A percentile compares a stretch with the other conserved stretches of the same genome.
These are phyloP conservation scores for Litoditis marina DNA, from an alignment of 2,888 invertebrate species.

Conservation along the genomic window DNA sequence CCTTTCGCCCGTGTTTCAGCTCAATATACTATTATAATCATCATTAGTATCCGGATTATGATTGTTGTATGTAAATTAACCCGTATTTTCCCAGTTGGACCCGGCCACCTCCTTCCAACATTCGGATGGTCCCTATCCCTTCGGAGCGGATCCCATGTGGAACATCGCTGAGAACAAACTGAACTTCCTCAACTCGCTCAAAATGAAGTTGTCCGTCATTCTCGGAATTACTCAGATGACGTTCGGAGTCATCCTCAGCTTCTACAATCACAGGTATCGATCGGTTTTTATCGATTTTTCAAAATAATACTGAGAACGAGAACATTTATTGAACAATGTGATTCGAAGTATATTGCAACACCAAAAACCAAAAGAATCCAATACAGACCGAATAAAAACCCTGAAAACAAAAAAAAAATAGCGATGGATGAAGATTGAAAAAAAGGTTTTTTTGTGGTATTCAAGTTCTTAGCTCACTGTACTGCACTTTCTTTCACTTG, in stretches of 20 bases:
- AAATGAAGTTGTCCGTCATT: conserved; percentile 62
- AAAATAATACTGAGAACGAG: too few relatives aligned
- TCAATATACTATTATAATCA: too few relatives aligned
- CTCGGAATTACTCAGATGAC: conserved; percentile 59
- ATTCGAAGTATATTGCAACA: too few relatives aligned
- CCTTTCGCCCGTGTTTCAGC: too few relatives aligned
- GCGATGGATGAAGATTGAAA: neutral
- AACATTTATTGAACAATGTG: too few relatives aligned
- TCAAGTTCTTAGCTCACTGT: too few relatives aligned
- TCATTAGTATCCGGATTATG: neutral
- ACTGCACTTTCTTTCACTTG: too few relatives aligned
- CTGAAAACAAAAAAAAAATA: neutral
- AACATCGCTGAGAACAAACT: conserved; percentile 61
- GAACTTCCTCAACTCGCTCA: conserved; percentile 62
- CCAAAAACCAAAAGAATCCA: too few relatives aligned
- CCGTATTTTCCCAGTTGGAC: conserved; percentile 9
- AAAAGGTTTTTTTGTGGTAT: too few relatives aligned
- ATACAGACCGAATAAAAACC: too few relatives aligned
- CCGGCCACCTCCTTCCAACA: conserved; percentile 47
- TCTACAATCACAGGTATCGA: conserved; percentile 53
- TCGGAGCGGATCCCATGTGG: conserved; percentile 65
- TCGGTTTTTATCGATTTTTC: conserved; percentile 3
- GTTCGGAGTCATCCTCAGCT: conserved; percentile 59
- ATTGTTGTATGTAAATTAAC: neutral
- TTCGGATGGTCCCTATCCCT: conserved; percentile 62